Evolutionary conservation across 37 sponge, comb jelly and placozoan species (phyloP).

Genomic region (Geodia barretti): DNA sequence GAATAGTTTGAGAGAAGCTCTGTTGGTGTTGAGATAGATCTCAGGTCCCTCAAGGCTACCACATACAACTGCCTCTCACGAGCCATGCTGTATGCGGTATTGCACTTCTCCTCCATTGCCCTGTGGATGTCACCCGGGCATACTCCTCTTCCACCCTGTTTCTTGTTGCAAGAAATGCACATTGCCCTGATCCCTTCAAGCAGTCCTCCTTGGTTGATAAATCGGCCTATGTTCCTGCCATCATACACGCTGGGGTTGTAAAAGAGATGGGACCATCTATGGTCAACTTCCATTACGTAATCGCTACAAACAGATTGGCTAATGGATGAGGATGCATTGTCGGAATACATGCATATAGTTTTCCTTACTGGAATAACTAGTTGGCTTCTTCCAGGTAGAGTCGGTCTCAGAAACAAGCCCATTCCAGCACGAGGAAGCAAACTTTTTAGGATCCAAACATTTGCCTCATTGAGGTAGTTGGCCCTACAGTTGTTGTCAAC

Average conservation of each 20-base stretch:
- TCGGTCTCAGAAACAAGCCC: background rate
- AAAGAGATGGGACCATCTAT: background rate
- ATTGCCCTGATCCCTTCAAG: background rate
- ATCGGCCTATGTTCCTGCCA: conserved; percentile 1
- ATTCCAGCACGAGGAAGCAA: background rate
- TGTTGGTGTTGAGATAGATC: background rate
- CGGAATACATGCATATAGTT: background rate
- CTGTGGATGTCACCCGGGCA: background rate
- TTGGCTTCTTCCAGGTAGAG: background rate
- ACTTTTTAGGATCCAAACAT: background rate
- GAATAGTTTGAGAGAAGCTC: background rate
- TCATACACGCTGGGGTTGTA: conserved; percentile 6
- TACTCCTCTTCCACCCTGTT: background rate
- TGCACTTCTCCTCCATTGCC: background rate
- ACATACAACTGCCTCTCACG: background rate
- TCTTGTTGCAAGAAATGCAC: background rate
- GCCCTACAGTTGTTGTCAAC: background rate
- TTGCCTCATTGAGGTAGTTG: background rate
- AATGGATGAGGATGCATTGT: background rate
- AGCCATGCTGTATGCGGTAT: background rate
- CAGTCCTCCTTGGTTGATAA: conserved; percentile 6
- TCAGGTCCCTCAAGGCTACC: background rate
- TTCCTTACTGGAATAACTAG: background rate
- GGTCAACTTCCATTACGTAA: background rate
- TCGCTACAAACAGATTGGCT: background rate